Conservation (phyloP, 2,113 vertebrate genomes). For the Smithornis capensis region DNA sequence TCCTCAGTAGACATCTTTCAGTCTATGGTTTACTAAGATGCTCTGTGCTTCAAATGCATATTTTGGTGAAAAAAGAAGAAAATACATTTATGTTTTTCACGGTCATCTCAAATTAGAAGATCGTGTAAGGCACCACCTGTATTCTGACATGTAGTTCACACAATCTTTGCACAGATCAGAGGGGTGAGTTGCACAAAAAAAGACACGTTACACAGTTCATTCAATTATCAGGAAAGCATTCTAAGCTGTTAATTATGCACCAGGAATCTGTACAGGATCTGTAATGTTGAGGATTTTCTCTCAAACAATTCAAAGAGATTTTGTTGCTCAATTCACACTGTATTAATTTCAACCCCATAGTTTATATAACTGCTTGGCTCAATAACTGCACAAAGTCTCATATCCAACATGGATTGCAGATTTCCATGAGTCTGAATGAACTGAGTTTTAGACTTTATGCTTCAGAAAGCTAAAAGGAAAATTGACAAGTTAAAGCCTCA, state of each 20-base stretch:
- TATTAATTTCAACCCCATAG: not conserved
- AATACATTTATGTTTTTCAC: not conserved
- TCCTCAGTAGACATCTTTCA: not conserved
- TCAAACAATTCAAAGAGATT: not conserved
- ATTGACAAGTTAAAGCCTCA: not conserved
- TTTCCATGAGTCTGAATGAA: not conserved
- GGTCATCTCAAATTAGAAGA: not conserved
- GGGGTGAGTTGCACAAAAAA: not conserved
- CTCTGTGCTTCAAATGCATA: not conserved
- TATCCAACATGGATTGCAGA: not conserved
- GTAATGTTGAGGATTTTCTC: not conserved
- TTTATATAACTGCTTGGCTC: not conserved
- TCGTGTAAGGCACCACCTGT: not conserved
- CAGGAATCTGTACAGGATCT: not conserved
- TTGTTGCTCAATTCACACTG: not conserved
- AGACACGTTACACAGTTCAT: not conserved
- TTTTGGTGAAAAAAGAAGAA: not conserved
- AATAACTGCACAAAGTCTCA: not conserved
- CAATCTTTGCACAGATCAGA: not conserved
- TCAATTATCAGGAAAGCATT: not conserved
- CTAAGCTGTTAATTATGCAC: not conserved
- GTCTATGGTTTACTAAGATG: not conserved
- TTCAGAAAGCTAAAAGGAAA: not conserved
- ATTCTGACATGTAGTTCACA: not conserved
- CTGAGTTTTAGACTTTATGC: not conserved